A percentile compares a stretch with the other conserved stretches of the same genome.
Evolutionary conservation across 2,797 vertebrate genomes (phyloP).

Genomic region (Cyprinodon diabolis): DNA sequence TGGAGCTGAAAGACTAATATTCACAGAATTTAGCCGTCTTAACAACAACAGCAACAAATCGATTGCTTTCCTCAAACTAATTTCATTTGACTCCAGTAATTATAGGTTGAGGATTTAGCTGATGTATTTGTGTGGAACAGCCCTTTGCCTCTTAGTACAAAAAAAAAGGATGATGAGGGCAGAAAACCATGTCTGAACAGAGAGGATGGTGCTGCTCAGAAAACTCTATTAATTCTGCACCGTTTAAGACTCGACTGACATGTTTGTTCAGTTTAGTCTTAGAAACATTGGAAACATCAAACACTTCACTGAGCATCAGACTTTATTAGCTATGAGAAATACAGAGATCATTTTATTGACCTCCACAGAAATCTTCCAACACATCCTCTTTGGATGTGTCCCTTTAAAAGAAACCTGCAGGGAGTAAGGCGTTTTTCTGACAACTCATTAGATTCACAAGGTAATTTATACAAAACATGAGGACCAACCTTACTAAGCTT

Average conservation of each 20-base stretch:
- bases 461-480: too few species aligned
- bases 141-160: slow-evolving; percentile 49
- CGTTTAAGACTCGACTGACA: neutral
- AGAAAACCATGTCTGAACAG: slow-evolving; percentile 47
- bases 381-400: too few species aligned
- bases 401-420: too few species aligned
- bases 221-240: slow-evolving; percentile 34
- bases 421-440: too few species aligned
- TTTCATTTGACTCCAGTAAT: slow-evolving; percentile 55
- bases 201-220: slow-evolving; percentile 34
- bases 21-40: slow-evolving; percentile 15
- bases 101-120: slow-evolving; percentile 47
- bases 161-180: slow-evolving; percentile 50
- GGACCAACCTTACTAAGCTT: too few species aligned
- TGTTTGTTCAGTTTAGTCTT: neutral
- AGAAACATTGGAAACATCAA: neutral
- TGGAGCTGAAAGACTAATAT: slow-evolving; percentile 4
- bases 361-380: too few species aligned
- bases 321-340: too few species aligned
- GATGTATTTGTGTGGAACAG: slow-evolving; percentile 59
- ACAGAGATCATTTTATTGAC: too few species aligned
- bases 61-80: slow-evolving; percentile 46
- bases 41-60: slow-evolving; percentile 48
- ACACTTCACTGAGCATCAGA: too few species aligned
- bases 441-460: too few species aligned